Evolutionary conservation across 2,113 vertebrate species (phyloP).

Genomic region (Neodontobutis hainanensis): DNA sequence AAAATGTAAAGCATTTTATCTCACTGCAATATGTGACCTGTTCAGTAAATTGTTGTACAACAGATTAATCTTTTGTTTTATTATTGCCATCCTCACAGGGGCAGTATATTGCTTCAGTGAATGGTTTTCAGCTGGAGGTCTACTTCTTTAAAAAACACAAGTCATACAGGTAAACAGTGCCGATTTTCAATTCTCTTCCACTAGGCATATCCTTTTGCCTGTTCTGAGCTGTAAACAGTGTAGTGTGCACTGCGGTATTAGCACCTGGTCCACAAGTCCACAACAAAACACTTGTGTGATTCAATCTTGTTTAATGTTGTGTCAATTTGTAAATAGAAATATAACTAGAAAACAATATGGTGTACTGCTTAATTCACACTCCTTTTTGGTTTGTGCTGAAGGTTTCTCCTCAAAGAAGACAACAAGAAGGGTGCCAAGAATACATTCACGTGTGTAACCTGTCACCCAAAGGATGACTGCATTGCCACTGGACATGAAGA

Average conservation of each 20-base stretch:
- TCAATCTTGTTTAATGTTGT: too few species aligned
- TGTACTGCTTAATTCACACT: background rate
- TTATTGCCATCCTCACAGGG: conserved; percentile 72
- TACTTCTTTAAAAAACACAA: conserved; percentile 89
- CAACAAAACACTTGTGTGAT: too few species aligned
- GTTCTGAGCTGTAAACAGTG: too few species aligned
- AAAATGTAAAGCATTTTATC: too few species aligned
- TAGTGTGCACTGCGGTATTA: too few species aligned
- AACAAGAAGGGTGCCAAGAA: conserved; percentile 82
- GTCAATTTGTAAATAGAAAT: too few species aligned
- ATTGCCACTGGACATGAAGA: conserved; percentile 92
- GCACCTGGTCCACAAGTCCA: too few species aligned
- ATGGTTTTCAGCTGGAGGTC: conserved; percentile 78
- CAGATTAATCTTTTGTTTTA: background rate
- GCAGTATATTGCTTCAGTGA: conserved; percentile 85
- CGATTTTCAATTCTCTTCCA: background rate
- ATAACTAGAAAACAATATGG: too few species aligned
- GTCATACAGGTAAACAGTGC: conserved; percentile 81
- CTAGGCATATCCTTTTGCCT: too few species aligned
- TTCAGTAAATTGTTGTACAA: background rate
- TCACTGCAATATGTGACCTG: too few species aligned
- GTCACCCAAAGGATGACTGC: conserved; percentile 92
- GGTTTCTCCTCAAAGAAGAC: conserved; percentile 82
- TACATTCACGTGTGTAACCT: conserved; percentile 84
- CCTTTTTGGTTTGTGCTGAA: conserved; percentile 35